Evolutionary conservation across 92 coral and sea anemone species (phyloP).

Genomic region (Parazoanthus swiftii): DNA sequence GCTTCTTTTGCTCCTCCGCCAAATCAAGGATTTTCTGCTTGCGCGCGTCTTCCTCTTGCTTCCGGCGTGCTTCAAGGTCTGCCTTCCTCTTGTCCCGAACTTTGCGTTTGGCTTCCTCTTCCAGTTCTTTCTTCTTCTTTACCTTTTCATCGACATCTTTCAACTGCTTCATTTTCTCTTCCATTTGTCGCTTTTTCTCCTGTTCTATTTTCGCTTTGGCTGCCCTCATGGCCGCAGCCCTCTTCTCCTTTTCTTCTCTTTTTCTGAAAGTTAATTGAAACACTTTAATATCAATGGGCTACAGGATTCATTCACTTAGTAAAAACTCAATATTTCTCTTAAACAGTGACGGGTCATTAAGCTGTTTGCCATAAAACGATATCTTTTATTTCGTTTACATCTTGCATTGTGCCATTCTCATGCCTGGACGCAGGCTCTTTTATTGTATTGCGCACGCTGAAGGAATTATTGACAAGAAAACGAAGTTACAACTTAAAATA

Average conservation of each 20-base stretch:
- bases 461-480: too few species aligned
- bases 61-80: slow-evolving; percentile 83
- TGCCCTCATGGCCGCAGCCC: slow-evolving; percentile 86
- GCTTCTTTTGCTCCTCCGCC: slow-evolving; percentile 72
- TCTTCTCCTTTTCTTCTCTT: slow-evolving; percentile 84
- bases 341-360: too few species aligned
- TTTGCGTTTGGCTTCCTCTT: slow-evolving; percentile 85
- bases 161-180: slow-evolving; percentile 67
- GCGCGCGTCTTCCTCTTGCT: slow-evolving; percentile 74
- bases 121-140: slow-evolving; percentile 74
- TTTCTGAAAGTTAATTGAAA: slow-evolving; percentile 51
- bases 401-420: too few species aligned
- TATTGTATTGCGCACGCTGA: too few species aligned
- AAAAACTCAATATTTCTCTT: too few species aligned
- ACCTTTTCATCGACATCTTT: slow-evolving; percentile 71
- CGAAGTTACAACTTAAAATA: too few species aligned
- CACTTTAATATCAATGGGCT: neutral
- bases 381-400: too few species aligned
- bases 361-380: too few species aligned
- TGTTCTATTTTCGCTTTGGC: slow-evolving; percentile 69
- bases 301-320: too few species aligned
- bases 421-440: too few species aligned
- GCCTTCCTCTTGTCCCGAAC: slow-evolving; percentile 78
- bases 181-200: slow-evolving; percentile 78
- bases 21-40: slow-evolving; percentile 61